Conservation (phyloP, 2,888 invertebrate species). For the Calephelis perditalis region DNA sequence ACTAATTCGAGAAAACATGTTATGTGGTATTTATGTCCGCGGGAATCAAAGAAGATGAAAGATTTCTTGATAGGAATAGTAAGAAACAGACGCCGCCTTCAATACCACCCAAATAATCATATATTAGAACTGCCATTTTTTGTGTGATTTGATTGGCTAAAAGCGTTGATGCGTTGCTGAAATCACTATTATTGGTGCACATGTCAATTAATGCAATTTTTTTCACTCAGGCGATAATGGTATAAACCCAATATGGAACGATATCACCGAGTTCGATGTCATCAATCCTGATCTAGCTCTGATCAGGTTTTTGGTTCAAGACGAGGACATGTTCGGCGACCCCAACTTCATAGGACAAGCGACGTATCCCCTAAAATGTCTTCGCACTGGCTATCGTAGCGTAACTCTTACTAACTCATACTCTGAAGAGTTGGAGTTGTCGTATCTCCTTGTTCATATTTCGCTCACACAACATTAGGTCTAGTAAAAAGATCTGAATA, state of each 20-base stretch:
- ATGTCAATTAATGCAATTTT: background rate
- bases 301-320: slow-evolving; percentile 92
- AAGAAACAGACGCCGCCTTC: no score
- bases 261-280: slow-evolving; percentile 89
- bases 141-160: no score
- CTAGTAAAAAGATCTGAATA: slow-evolving; percentile 7
- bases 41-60: no score
- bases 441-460: slow-evolving; percentile 89
- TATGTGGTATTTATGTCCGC: no score
- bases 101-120: no score
- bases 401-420: slow-evolving; percentile 93
- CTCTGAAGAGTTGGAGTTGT: slow-evolving; percentile 95
- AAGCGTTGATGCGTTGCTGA: background rate
- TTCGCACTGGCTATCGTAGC: slow-evolving; percentile 93
- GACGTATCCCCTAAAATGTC: slow-evolving; percentile 90
- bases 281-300: slow-evolving; percentile 90
- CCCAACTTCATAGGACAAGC: slow-evolving; percentile 98
- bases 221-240: slow-evolving; percentile 88
- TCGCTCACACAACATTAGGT: slow-evolving; percentile 34
- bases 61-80: no score
- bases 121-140: background rate
- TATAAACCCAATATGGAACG: slow-evolving; percentile 95
- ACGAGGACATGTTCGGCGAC: slow-evolving; percentile 98
- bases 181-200: background rate
- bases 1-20: no score